phyloP scores from a whole-genome alignment of 2,113 vertebrate species.

The Cyanocitta stelleri region DNA sequence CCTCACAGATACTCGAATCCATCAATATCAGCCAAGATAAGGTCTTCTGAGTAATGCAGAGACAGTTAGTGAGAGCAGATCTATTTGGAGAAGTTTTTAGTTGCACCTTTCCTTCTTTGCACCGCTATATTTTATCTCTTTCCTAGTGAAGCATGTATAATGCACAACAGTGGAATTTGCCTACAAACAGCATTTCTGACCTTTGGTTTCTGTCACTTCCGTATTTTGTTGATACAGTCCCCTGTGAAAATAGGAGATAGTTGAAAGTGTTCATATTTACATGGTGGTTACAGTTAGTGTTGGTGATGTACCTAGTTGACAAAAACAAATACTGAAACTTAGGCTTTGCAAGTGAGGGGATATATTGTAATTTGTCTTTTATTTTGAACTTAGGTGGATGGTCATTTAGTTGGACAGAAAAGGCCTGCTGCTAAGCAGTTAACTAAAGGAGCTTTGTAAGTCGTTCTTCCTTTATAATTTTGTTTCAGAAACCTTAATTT shows the following conservation, averaged over 20 bases:
- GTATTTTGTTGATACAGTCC: background rate
- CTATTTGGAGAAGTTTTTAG: background rate
- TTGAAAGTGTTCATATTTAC: background rate
- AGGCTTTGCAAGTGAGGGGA: background rate
- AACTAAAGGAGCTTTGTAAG: constrained; percentile 93
- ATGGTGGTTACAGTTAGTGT: background rate
- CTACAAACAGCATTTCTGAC: background rate
- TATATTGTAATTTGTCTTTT: constrained; percentile 26
- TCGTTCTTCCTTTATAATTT: constrained; percentile 10
- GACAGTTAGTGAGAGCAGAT: background rate
- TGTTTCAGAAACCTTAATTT: background rate
- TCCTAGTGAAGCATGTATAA: background rate
- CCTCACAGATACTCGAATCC: background rate
- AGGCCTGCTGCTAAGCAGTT: constrained; percentile 85
- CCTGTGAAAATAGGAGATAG: background rate
- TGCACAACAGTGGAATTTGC: background rate
- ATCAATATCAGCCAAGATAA: background rate
- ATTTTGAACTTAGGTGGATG: constrained; percentile 69
- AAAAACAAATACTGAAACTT: background rate
- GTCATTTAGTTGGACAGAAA: constrained; percentile 79
- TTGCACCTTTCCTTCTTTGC: background rate
- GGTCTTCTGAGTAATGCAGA: background rate
- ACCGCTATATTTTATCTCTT: background rate
- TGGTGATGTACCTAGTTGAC: background rate
- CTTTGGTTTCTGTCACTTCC: background rate